Base-by-base conservation (phyloP, 2,113 vertebrate genomes). In the Anser cygnoides region DNA sequence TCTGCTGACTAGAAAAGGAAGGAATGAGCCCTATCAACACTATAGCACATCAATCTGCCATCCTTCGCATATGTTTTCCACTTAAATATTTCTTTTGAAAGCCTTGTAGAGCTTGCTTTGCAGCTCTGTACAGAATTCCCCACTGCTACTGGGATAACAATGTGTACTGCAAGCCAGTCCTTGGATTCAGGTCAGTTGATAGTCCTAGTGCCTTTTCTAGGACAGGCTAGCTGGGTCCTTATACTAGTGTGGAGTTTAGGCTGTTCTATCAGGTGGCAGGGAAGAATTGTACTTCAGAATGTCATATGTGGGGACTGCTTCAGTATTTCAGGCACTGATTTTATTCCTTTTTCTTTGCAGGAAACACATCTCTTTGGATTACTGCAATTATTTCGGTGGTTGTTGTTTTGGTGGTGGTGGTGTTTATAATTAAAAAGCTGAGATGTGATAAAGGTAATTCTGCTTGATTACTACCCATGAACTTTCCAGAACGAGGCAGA, bases 381-480 rank as follows among this genome's bases (percentile, higher is more conserved):
- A 9, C 7, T 82, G 28, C 1, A 0, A 2, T 66, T 23, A 0
- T 31, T 49, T 5, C 55, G 3, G 0, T 5, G 11, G 2, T 0
- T 65, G 12, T 4, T 55, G 23, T 4, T 1, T 11, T 49, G 20
- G 4, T 62, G 9, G 15, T 71, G 33, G 26, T 93, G 6, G 3
- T 59, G 2, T 2, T n/a, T 8, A 1, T 21, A 18, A 16, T 29
- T 76, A 91, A 14, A 78, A 92, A 39, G 35, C 35, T 61, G 44
- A 96, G 57, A 18, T 3, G 26, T 35, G 0, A 5, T 22, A 93
- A 82, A 97, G 96, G 96, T 97, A 97, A 95, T 8, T 57, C 11
- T 46, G 21, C 68, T 90, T 66, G 29, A 73, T 84, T 72, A 31
- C 28, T 84, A 23, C 43, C 33, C 10, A 19, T 72, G 28, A 91